Evolutionary conservation across 2,113 vertebrate species (phyloP).

Genomic region (Hystrix brachyura): DNA sequence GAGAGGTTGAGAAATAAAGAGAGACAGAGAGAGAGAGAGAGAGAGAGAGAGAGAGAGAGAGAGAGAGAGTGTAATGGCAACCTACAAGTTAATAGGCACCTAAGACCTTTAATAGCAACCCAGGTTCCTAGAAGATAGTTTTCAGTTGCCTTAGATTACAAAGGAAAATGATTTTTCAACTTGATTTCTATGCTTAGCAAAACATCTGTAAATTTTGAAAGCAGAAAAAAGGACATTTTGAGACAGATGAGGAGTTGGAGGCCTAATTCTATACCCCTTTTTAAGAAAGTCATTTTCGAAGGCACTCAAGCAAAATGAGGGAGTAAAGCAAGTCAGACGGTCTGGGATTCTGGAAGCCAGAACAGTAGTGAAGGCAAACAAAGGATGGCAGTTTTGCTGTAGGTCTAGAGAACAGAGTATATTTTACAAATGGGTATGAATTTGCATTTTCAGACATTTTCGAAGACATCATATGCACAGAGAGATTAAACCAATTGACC

Average conservation of each 20-base stretch:
- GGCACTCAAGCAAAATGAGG: neutral
- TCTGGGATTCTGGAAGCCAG: neutral
- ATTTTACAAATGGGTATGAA: neutral
- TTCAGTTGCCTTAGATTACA: neutral
- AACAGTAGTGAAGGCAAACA: neutral
- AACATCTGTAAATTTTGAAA: slow-evolving; percentile 31
- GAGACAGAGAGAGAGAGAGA: neutral
- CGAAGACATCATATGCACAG: neutral
- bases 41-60: neutral
- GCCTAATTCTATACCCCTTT: neutral
- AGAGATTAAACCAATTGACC: neutral
- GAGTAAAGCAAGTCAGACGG: neutral
- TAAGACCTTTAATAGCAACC: neutral
- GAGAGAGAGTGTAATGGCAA: neutral
- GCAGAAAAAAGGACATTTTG: slow-evolving; percentile 39
- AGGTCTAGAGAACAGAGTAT: neutral
- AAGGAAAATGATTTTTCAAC: slow-evolving; percentile 29
- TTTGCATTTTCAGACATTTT: neutral
- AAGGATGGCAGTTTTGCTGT: neutral
- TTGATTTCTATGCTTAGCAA: neutral
- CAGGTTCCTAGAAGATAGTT: neutral
- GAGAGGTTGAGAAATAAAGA: neutral
- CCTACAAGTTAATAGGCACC: neutral
- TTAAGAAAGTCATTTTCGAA: neutral
- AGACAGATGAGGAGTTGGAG: neutral